Base-by-base conservation (phyloP, 2,888 invertebrate genomes). In the Catocala sponsa region DNA sequence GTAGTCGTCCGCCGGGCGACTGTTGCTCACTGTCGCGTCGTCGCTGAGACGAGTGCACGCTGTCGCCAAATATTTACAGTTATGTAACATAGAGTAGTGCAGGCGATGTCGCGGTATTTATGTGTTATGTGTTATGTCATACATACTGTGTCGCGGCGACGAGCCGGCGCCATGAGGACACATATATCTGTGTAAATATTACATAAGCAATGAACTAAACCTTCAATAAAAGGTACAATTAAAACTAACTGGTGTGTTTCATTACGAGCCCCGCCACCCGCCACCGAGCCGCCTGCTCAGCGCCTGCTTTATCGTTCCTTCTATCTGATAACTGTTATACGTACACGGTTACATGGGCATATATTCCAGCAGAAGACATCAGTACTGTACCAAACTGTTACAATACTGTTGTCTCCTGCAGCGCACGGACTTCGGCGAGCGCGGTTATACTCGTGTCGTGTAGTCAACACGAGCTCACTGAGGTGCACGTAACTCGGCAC, bases 141-240 rank as follows among this genome's bases (percentile, higher is more conserved):
- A 59, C 33, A 56, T 55, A 62, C 15, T 32, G 33, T 33, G 48
- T 6, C 1, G 48, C 48, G 47, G 5, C 61, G 25, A 25, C 65
- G 65, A 70, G 70, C 63, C 66, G 66, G 68, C 67, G 75, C 58
- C 59, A 55, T 59, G 75, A 77, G 68, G 65, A 62, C 67, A 74
- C 76, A 80, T 78, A 72, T 81, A 77, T 81, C 78, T 81, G 70
- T 90, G 91, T 91, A 91, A 87, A 91, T 91, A 90, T 85, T 82
- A 81, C 56, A 43, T 78, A 80, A 78, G 76, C 58, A 56, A 78
- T 72, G 78, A 88, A 87, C 79, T 88, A 88, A 84, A 85, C 83
- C 82, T 85, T 85, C 61, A 84, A 87, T 89, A 86, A 89, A 88
- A 84, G 83, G 77, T 76, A 79, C 70, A 67, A 71, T 59, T 59